Evolutionary conservation across 2,888 invertebrate species (phyloP).

Genomic region (Ypsolopha sequella): DNA sequence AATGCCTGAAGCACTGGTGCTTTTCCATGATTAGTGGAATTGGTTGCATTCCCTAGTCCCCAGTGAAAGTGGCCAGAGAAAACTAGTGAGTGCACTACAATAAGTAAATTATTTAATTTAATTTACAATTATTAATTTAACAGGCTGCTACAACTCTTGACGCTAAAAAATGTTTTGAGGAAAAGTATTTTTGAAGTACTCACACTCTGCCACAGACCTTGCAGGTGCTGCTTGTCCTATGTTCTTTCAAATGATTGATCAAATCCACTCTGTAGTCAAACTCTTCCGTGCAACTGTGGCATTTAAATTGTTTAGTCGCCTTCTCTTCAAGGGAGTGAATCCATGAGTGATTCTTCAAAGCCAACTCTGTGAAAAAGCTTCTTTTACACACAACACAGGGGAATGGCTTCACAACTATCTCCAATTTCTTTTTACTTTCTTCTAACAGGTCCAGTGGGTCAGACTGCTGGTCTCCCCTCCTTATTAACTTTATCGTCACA

Average conservation of each 20-base stretch:
- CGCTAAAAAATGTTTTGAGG: background rate
- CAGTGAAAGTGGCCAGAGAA: no score
- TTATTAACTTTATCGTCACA: constrained; percentile 44
- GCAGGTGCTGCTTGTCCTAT: constrained; percentile 73
- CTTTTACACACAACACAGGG: constrained; percentile 67
- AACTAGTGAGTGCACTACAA: no score
- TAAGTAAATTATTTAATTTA: no score
- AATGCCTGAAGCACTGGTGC: no score
- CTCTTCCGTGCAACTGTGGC: constrained; percentile 72
- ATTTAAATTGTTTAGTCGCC: constrained; percentile 37
- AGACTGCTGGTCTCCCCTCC: constrained; percentile 17
- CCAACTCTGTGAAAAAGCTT: constrained; percentile 68
- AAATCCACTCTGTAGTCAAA: constrained; percentile 75
- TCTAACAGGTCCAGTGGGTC: constrained; percentile 3
- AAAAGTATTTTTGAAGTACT: constrained; percentile 35
- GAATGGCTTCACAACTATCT: constrained; percentile 49
- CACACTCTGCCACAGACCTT: constrained; percentile 77
- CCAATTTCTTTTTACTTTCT: constrained; percentile 9
- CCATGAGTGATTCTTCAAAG: constrained; percentile 74
- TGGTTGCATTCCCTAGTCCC: no score
- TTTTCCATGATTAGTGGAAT: no score
- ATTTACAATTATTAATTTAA: no score
- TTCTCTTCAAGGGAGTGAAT: constrained; percentile 51
- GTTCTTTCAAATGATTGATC: constrained; percentile 74
- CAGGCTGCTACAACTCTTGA: no score